phyloP scores from a whole-genome alignment of 2,797 vertebrate species.

The Phalanger gymnotis region DNA sequence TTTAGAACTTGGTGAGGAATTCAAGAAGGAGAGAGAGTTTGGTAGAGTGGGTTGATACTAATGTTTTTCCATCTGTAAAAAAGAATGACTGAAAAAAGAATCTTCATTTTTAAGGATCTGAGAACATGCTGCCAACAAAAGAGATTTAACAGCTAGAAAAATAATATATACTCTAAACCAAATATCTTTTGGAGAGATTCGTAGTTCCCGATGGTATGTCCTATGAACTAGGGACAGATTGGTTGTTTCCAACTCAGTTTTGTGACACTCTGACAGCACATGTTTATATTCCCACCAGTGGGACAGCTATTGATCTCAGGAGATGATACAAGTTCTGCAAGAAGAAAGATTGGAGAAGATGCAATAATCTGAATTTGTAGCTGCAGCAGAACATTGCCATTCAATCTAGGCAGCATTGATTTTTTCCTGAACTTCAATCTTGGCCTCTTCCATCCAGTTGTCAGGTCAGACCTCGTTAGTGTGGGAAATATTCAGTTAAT shows the following conservation, averaged over 20 bases:
- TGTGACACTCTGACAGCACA: neutral
- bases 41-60: neutral
- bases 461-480: neutral
- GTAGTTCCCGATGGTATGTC: neutral
- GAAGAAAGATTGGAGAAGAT: neutral
- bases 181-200: neutral
- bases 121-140: neutral
- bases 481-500: neutral
- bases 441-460: neutral
- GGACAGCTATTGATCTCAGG: neutral
- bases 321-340: neutral
- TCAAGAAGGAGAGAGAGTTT: neutral
- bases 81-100: neutral
- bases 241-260: neutral
- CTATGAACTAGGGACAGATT: neutral
- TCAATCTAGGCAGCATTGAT: neutral
- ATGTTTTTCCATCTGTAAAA: neutral
- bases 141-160: constrained; percentile 8
- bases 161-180: neutral
- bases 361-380: neutral
- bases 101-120: neutral
- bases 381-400: too few species aligned
- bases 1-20: neutral
- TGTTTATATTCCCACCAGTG: neutral
- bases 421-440: neutral